A percentile compares a stretch with the other conserved stretches of the same genome.
These are phyloP conservation scores for Hymenopus coronatus DNA, from an alignment of 2,888 invertebrate genomes.

Conservation along the genomic window DNA sequence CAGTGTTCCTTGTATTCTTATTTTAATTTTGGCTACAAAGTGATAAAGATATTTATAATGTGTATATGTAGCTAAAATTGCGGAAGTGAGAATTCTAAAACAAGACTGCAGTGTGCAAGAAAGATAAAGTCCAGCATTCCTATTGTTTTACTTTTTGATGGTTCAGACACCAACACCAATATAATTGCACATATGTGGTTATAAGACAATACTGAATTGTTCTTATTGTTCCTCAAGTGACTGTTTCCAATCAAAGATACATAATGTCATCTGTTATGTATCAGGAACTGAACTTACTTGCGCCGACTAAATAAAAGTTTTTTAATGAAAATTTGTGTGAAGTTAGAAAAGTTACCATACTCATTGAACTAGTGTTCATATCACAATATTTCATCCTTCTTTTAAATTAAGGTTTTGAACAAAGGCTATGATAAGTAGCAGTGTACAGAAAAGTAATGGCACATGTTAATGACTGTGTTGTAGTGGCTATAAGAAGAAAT, in stretches of 20 bases:
- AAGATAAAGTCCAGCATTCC: conserved; percentile 27
- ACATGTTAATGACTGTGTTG: conserved; percentile 16
- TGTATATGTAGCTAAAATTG: not conserved
- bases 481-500: not conserved
- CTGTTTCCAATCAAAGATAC: not conserved
- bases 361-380: not conserved
- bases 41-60: not conserved
- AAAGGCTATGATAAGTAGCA: not conserved
- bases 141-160: conserved; percentile 24
- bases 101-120: conserved; percentile 23
- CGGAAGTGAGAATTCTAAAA: conserved; percentile 22
- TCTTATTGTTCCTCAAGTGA: conserved; percentile 18
- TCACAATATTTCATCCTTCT: not conserved
- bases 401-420: conserved; percentile 4
- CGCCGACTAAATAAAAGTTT: conserved; percentile 22
- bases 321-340: conserved; percentile 8
- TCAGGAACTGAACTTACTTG: not conserved
- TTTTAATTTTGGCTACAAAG: conserved; percentile 15
- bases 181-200: not conserved
- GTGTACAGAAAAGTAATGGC: not conserved
- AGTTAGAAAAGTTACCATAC: conserved; percentile 20
- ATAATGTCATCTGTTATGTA: not conserved
- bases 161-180: conserved; percentile 26
- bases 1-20: conserved; percentile 27
- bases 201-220: not conserved